These are phyloP conservation scores for Frankliniella intonsa DNA, from an alignment of 2,888 invertebrate genomes.

Conservation along the genomic window DNA sequence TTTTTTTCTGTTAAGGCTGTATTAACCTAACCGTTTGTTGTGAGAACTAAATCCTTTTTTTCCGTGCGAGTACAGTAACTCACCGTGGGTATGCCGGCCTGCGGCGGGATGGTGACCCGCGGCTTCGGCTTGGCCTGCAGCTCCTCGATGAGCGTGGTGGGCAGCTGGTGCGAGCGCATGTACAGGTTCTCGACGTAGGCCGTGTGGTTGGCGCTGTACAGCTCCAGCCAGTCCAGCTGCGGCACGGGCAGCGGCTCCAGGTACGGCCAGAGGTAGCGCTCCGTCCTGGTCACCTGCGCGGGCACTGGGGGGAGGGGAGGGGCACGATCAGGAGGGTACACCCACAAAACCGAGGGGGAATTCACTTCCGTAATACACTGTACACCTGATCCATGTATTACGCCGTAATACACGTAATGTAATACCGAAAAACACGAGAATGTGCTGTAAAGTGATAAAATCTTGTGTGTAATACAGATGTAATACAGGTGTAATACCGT, in stretches of 20 bases:
- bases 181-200: constrained; percentile 5
- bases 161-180: constrained; percentile 12
- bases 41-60: too few relatives aligned
- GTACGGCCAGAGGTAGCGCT: constrained; percentile 13
- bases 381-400: too few relatives aligned
- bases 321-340: too few relatives aligned
- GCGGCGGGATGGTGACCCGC: background rate
- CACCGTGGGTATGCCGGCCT: background rate
- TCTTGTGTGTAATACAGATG: too few relatives aligned
- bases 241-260: constrained; percentile 18
- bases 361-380: too few relatives aligned
- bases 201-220: constrained; percentile 9
- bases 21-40: too few relatives aligned
- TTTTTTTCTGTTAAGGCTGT: too few relatives aligned
- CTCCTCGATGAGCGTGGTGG: background rate
- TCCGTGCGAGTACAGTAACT: background rate
- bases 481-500: too few relatives aligned
- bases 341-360: too few relatives aligned
- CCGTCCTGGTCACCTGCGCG: background rate
- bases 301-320: background rate
- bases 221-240: constrained; percentile 7
- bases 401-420: too few relatives aligned
- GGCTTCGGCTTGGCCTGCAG: background rate
- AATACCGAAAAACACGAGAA: too few relatives aligned
- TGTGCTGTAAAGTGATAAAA: too few relatives aligned